phyloP scores from a whole-genome alignment of 2,888 invertebrate genomes.

The Thymelicus lineola region DNA sequence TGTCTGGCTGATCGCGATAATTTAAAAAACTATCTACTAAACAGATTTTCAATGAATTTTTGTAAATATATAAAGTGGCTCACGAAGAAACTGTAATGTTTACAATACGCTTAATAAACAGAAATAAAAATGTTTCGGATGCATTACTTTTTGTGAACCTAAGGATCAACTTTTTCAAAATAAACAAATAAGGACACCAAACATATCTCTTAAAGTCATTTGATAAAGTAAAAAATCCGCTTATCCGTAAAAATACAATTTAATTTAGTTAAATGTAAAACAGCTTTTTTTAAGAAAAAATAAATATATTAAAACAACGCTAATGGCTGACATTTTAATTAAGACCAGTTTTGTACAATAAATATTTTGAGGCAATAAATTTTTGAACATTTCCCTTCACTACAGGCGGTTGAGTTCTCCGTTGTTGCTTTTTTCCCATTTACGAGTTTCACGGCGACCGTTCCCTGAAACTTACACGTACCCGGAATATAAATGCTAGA shows the following conservation, averaged over 20 bases:
- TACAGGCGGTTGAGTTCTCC: slow-evolving; percentile 79
- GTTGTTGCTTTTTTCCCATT: slow-evolving; percentile 86
- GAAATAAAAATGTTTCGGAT: too few relatives aligned
- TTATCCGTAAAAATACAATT: not conserved
- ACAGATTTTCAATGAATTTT: too few relatives aligned
- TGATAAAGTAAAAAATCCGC: slow-evolving; percentile 2
- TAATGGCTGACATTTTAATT: slow-evolving; percentile 30
- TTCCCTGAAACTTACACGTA: slow-evolving; percentile 86
- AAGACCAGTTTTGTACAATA: slow-evolving; percentile 19
- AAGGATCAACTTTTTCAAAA: too few relatives aligned
- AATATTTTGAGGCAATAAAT: slow-evolving; percentile 31
- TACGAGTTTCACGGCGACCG: slow-evolving; percentile 85
- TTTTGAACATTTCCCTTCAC: slow-evolving; percentile 63
- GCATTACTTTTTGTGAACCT: too few relatives aligned
- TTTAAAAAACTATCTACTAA: too few relatives aligned
- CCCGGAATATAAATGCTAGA: slow-evolving; percentile 83
- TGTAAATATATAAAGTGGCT: too few relatives aligned
- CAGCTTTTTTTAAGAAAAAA: slow-evolving; percentile 8
- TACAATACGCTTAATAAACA: too few relatives aligned
- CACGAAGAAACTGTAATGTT: too few relatives aligned
- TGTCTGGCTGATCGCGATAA: too few relatives aligned
- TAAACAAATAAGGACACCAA: too few relatives aligned
- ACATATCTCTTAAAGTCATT: too few relatives aligned
- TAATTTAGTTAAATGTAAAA: not conserved
- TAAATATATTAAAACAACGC: slow-evolving; percentile 36